Percentiles rank a stretch among this genome's conserved stretches.
Conservation (phyloP, 2,888 invertebrate genomes). For the Apocheima hispidaria region DNA sequence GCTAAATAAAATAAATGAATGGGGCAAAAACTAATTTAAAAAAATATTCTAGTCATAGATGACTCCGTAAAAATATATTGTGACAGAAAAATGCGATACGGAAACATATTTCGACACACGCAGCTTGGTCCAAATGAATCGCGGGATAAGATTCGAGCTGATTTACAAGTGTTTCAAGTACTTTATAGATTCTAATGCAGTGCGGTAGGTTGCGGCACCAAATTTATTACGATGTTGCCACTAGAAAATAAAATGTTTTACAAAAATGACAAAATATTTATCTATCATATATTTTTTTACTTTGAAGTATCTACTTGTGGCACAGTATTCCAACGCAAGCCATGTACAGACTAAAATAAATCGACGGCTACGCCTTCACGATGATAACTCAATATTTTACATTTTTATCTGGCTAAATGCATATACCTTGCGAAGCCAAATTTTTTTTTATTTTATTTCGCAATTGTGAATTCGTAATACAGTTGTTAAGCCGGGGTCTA, state of each 20-base stretch:
- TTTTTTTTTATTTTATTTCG: neutral
- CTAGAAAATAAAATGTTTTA: conserved; percentile 5
- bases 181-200: conserved; percentile 37
- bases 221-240: conserved; percentile 44
- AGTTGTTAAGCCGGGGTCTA: neutral
- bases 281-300: too few species aligned
- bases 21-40: conserved; percentile 37
- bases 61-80: conserved; percentile 64
- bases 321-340: too few species aligned
- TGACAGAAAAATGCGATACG: conserved; percentile 64
- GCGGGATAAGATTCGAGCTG: conserved; percentile 57
- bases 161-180: conserved; percentile 55
- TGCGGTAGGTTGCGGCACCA: conserved; percentile 39
- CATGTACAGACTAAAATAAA: too few species aligned
- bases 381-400: too few species aligned
- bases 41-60: conserved; percentile 70
- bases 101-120: conserved; percentile 62
- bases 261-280: too few species aligned
- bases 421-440: neutral
- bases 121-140: conserved; percentile 58
- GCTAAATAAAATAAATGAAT: conserved; percentile 47
- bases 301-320: too few species aligned
- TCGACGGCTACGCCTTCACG: too few species aligned
- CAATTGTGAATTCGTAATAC: neutral
- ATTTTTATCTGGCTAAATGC: neutral